These are phyloP conservation scores for Limosa lapponica DNA, from an alignment of 2,797 vertebrate species.

Conservation along the genomic window DNA sequence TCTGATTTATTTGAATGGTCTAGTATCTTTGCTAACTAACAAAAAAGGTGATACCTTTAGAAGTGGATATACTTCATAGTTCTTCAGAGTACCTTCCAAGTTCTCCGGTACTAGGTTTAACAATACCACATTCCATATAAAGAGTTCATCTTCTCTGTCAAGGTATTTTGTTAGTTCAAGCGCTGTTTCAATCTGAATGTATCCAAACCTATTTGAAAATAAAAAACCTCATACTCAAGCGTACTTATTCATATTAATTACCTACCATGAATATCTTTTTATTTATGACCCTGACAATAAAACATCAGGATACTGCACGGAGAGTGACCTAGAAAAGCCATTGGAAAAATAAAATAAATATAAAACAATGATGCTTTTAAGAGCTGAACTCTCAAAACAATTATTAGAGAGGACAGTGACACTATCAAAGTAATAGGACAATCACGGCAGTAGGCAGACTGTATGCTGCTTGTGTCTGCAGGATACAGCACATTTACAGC, in stretches of 20 bases:
- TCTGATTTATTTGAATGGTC: not conserved
- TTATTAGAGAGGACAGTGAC: not conserved
- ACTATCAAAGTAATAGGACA: not conserved
- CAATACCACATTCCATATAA: conserved; percentile 75
- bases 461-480: not conserved
- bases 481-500: not conserved
- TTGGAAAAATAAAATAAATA: not conserved
- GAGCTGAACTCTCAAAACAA: not conserved
- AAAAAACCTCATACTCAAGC: not conserved
- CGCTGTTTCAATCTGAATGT: conserved; percentile 75
- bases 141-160: conserved; percentile 77
- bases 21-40: not conserved
- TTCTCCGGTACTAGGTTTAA: conserved; percentile 48
- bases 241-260: not conserved
- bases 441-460: not conserved
- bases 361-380: not conserved
- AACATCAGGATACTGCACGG: not conserved
- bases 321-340: not conserved
- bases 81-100: conserved; percentile 58
- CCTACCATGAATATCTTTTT: not conserved
- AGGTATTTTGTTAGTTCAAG: conserved; percentile 82
- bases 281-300: not conserved
- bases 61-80: conserved; percentile 74
- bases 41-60: conserved; percentile 76
- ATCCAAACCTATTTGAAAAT: conserved; percentile 73